phyloP scores from a whole-genome alignment of 2,888 invertebrate genomes.

The Lasioglossum oenotherae region DNA sequence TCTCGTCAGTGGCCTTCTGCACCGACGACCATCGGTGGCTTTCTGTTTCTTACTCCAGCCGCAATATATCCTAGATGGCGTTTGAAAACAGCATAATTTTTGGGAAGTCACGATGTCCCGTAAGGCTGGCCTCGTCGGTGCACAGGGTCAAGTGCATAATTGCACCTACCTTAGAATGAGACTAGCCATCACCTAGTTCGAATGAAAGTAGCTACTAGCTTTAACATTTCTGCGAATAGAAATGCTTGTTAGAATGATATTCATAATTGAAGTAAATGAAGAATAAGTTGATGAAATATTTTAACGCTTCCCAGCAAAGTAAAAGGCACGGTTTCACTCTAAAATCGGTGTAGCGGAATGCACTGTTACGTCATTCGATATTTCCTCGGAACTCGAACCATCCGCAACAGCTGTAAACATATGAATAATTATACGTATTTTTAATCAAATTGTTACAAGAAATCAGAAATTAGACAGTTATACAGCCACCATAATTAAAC shows the following conservation, averaged over 20 bases:
- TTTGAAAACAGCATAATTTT: too few species aligned
- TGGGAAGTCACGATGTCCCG: too few species aligned
- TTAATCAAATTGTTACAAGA: neutral
- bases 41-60: too few species aligned
- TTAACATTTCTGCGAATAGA: neutral
- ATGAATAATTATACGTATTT: neutral
- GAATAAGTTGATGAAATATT: neutral
- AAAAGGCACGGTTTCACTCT: constrained; percentile 55
- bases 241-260: neutral
- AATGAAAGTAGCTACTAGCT: constrained; percentile 51
- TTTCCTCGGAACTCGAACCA: constrained; percentile 6
- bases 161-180: constrained; percentile 59
- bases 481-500: too few species aligned
- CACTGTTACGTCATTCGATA: constrained; percentile 43
- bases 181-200: constrained; percentile 40
- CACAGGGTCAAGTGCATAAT: constrained; percentile 64
- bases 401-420: neutral
- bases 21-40: too few species aligned
- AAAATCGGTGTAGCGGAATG: constrained; percentile 50
- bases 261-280: constrained; percentile 13
- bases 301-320: constrained; percentile 17
- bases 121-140: neutral
- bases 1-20: too few species aligned
- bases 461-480: neutral
- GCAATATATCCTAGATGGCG: too few species aligned